Conservation (phyloP, 2,888 invertebrate genomes). For the Polyploca ridens region DNA sequence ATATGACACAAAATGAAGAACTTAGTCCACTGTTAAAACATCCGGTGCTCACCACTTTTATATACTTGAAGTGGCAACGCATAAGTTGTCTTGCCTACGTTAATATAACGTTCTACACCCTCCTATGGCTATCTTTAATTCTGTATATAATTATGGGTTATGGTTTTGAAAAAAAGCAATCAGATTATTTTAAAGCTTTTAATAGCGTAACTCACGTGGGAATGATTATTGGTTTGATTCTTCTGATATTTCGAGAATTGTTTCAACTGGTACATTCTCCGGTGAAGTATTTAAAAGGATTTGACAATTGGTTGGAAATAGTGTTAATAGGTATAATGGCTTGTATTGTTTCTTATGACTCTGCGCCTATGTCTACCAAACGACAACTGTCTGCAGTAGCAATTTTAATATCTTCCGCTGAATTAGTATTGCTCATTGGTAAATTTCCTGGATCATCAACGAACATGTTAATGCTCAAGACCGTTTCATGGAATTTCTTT, state of each 20-base stretch:
- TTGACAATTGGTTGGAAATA: conserved; percentile 91
- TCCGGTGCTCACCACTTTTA: conserved; percentile 91
- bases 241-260: conserved; percentile 87
- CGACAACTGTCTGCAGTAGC: conserved; percentile 89
- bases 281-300: conserved; percentile 85
- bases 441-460: conserved; percentile 92
- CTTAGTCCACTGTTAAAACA: conserved; percentile 89
- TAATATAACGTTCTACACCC: conserved; percentile 89
- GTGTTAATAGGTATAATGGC: conserved; percentile 86
- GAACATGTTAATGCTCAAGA: conserved; percentile 92
- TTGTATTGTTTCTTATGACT: conserved; percentile 83
- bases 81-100: conserved; percentile 89
- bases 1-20: conserved; percentile 88
- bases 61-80: conserved; percentile 92
- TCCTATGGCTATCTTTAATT: conserved; percentile 88
- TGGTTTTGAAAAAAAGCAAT: conserved; percentile 77
- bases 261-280: conserved; percentile 90
- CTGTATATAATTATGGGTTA: conserved; percentile 89
- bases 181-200: conserved; percentile 65
- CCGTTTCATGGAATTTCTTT: conserved; percentile 91
- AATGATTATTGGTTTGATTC: conserved; percentile 83
- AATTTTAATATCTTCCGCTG: conserved; percentile 90
- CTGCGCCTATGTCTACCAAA: conserved; percentile 80
- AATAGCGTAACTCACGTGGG: conserved; percentile 78
- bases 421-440: conserved; percentile 90